Base-by-base conservation (phyloP, 2,113 vertebrate species). In the Probosciger aterrimus region DNA sequence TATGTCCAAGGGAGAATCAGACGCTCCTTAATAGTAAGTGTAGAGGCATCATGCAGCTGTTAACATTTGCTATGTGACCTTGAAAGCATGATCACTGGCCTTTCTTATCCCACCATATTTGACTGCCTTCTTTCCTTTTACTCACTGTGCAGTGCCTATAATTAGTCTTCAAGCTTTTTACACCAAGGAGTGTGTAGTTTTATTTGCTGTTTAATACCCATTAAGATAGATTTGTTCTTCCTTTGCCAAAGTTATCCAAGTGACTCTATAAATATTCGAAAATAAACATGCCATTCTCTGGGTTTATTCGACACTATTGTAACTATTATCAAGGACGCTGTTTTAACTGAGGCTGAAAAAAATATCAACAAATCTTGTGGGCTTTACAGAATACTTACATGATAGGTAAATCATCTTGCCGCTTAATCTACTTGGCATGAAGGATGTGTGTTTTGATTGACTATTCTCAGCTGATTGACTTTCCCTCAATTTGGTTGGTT, bases 141-240 rank as follows among this genome's bases (percentile, higher is more conserved):
- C 37, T 94, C 41, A n/a, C 23, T 81, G 43, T 52, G 53, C 30
- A 65, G 19, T 85, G 88, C 3, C 46, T 79, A 60, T 63, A 92
- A 89, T 94, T 91, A 86, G n/a, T 55, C 53, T 79, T 78, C 89
- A 87, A 95, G 65, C 65, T 81, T 52, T 69, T 91, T 91, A 73
- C 63, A 76, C n/a, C 49, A 50, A 92, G 30, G 41, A 96, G 57
- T 91, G 22, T 74, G n/a, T 31, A 69, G 59, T 82, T 93, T 84
- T 94, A 76, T 79, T 91, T 89, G 49, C 28, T 92, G 25, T 92
- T 90, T 84, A 88, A 82, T 84, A 80, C 23, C 41, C 71, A 69
- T 89, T 93, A 92, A 85, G 83, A 91, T 57, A 62, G 74, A 86
- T 94, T 86, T 95, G 37, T 67, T 95, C 53, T 86, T 93, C 47